phyloP scores from a whole-genome alignment of 2,113 vertebrate species.

The Bolborhynchus lineola region DNA sequence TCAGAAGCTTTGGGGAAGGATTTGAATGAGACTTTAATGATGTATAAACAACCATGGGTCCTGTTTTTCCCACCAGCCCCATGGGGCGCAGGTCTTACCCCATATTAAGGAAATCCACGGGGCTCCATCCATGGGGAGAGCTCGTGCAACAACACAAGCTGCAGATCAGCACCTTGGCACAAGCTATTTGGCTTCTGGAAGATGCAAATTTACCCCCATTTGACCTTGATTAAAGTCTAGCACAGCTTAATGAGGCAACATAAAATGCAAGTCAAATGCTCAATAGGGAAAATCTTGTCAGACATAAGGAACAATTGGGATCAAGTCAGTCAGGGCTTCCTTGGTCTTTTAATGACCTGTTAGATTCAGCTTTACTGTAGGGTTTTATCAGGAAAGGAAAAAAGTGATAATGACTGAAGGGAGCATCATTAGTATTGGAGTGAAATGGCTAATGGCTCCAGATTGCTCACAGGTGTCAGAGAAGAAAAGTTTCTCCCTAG shows the following conservation, averaged over 20 bases:
- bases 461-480: slow-evolving; percentile 44
- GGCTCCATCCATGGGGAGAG: background rate
- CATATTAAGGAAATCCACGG: accelerated
- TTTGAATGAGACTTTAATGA: background rate
- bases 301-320: slow-evolving; percentile 57
- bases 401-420: slow-evolving; percentile 54
- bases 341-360: slow-evolving; percentile 54
- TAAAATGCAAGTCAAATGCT: slow-evolving; percentile 52
- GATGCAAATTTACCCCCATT: slow-evolving; percentile 21
- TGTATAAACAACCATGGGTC: background rate
- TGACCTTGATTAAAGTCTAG: slow-evolving; percentile 65
- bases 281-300: slow-evolving; percentile 53
- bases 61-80: accelerated
- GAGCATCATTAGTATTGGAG: slow-evolving; percentile 50
- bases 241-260: slow-evolving; percentile 56
- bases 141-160: background rate
- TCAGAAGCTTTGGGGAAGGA: background rate
- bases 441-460: slow-evolving; percentile 53
- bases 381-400: slow-evolving; percentile 3
- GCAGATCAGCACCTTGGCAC: background rate
- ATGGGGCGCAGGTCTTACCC: background rate
- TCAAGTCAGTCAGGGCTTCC: slow-evolving; percentile 45
- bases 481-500: slow-evolving; percentile 37
- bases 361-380: slow-evolving; percentile 45
- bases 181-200: slow-evolving; percentile 31